Conservation (phyloP, 2,113 vertebrate species). For the Vombatus ursinus region DNA sequence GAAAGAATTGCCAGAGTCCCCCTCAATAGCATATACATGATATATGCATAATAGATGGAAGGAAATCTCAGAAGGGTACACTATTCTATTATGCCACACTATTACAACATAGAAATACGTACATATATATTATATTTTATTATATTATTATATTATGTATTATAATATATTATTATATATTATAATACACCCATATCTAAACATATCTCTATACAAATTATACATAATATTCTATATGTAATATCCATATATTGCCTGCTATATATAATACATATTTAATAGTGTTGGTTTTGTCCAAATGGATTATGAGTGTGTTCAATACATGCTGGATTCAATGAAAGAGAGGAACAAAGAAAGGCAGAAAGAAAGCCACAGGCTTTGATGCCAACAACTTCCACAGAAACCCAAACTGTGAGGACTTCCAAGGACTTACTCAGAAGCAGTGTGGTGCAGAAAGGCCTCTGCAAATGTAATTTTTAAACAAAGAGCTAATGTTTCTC, state of each 20-base stretch:
- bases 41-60: background rate
- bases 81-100: background rate
- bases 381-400: conserved; percentile 76
- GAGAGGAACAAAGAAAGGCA: conserved; percentile 37
- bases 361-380: conserved; percentile 66
- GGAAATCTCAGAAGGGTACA: background rate
- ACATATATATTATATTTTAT: too few species aligned
- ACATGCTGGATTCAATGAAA: conserved; percentile 71
- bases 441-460: background rate
- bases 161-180: too few species aligned
- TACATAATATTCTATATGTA: background rate
- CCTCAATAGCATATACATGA: too few species aligned
- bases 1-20: too few species aligned
- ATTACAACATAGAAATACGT: background rate
- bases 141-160: too few species aligned
- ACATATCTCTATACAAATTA: background rate
- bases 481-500: conserved; percentile 79
- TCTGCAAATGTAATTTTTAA: conserved; percentile 63
- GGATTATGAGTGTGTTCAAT: conserved; percentile 55
- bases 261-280: background rate
- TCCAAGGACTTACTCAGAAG: conserved; percentile 74
- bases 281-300: conserved; percentile 67
- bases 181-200: background rate
- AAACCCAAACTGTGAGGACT: conserved; percentile 72
- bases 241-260: background rate